Base-by-base conservation (phyloP, 2,888 invertebrate genomes). In the Philonicus albiceps region DNA sequence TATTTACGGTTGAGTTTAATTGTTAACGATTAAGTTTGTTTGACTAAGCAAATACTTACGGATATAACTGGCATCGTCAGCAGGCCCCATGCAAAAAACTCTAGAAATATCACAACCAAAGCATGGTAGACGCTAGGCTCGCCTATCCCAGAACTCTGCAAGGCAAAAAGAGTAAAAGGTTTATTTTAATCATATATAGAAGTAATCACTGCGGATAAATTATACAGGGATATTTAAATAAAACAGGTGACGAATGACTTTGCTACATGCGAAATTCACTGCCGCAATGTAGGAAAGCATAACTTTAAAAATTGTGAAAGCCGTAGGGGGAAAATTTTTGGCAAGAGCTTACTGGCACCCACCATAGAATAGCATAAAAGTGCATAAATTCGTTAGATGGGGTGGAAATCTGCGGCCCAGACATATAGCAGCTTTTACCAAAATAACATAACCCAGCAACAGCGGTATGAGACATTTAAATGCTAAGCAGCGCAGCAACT, bases 21-120 rank as follows among this genome's bases (percentile, higher is more conserved):
- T 37, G 11, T 31, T 31, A 16, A 43, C 16, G 43, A 37, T 49
- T 6, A 2, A 4, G 1, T 6, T 49, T 74, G 16, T 83, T 85
- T 43, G 49, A 22, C 22, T 30, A 74, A 74, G 19, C 19, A 27
- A 30, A 27, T 87, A 89, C 91, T 91, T 89, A 92, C 92, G 88
- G 91, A 93, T 92, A 99, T 99, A 91, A 99, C 97, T 87, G 99
- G 99, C 95, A 98, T 98, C 88, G 99, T 99, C 89, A 99, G 95
- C 89, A 99, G 94, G 86, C 99, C 99, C 99, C 99, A 99, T 89
- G 99, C 98, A 93, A 99, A 99, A 93, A 99, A 99, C 94, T 99
- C 99, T 93, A 99, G 94, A 94, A 99, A 99, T 93, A 99, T 99
- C 91, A 99, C 98, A 91, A 99, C 96, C 92, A 99, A 94, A 88